Percentiles rank a stretch among this genome's conserved stretches.
These are phyloP conservation scores for Periphyllus acericola DNA, from an alignment of 2,888 invertebrate species.

Conservation along the genomic window DNA sequence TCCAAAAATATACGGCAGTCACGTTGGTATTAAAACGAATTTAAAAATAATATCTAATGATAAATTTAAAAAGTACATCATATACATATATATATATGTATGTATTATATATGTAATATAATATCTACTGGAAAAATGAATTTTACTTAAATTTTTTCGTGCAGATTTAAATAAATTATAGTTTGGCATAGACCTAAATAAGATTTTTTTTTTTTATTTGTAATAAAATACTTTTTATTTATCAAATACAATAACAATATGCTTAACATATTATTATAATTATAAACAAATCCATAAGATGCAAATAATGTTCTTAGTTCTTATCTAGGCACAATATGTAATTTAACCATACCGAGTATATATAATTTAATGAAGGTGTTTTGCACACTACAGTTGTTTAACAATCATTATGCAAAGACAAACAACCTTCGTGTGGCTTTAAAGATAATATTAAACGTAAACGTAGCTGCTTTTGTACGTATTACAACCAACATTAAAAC, in stretches of 20 bases:
- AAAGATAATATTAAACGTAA: conserved; percentile 39
- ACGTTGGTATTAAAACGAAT: no score
- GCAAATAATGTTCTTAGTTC: neutral
- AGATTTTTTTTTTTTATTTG: no score
- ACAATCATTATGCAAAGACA: conserved; percentile 39
- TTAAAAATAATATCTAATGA: no score
- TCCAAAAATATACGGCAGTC: no score
- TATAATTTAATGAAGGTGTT: conserved; percentile 35
- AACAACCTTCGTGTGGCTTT: conserved; percentile 4
- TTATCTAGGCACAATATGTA: neutral
- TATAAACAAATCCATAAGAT: neutral
- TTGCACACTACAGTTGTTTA: neutral
- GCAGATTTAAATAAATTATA: no score
- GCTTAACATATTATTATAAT: conserved; percentile 3
- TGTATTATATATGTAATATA: no score
- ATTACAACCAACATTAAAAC: neutral
- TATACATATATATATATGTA: no score
- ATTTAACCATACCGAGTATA: neutral
- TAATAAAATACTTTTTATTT: no score
- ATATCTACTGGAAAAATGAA: no score
- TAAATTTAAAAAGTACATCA: no score
- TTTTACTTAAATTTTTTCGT: no score
- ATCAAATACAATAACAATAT: neutral
- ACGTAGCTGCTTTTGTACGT: neutral
- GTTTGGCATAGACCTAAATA: no score